A percentile compares a stretch with the other conserved stretches of the same genome.
phyloP scores from a whole-genome alignment of 2,888 invertebrate genomes.

The Lymantria dispar region DNA sequence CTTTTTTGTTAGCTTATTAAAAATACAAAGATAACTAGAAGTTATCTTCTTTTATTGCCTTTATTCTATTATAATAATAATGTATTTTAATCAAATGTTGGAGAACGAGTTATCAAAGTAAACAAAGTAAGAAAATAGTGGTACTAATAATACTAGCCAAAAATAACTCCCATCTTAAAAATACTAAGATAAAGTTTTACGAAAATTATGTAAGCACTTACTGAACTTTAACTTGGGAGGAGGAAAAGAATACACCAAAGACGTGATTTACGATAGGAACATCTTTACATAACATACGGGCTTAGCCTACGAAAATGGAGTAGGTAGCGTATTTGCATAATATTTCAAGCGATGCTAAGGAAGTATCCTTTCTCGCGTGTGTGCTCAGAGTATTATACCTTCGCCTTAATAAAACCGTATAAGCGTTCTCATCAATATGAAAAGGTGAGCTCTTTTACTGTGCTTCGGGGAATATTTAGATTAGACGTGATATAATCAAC shows the following conservation, averaged over 20 bases:
- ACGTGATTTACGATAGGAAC: slow-evolving; percentile 47
- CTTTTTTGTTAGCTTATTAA: too few species aligned
- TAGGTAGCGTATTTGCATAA: slow-evolving; percentile 57
- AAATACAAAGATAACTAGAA: too few species aligned
- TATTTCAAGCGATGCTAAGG: slow-evolving; percentile 45
- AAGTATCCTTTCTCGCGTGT: slow-evolving; percentile 44
- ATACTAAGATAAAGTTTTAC: too few species aligned
- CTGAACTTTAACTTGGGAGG: slow-evolving; percentile 5
- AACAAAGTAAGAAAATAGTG: too few species aligned
- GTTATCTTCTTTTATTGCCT: too few species aligned
- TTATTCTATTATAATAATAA: too few species aligned
- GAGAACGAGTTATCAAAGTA: too few species aligned
- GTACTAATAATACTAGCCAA: too few species aligned
- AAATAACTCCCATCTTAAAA: too few species aligned
- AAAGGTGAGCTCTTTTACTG: slow-evolving; percentile 24
- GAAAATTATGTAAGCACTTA: too few species aligned
- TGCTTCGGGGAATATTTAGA: slow-evolving; percentile 28
- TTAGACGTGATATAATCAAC: slow-evolving; percentile 22
- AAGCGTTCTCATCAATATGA: slow-evolving; percentile 32
- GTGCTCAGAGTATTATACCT: slow-evolving; percentile 39
- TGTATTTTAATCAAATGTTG: too few species aligned
- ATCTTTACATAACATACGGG: slow-evolving; percentile 46
- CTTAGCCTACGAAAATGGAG: slow-evolving; percentile 47
- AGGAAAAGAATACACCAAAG: slow-evolving; percentile 30
- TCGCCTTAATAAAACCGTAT: slow-evolving; percentile 26